A percentile compares a stretch with the other conserved stretches of the same genome.
phyloP scores from a whole-genome alignment of 2,797 vertebrate species.

The Fratercula arctica region DNA sequence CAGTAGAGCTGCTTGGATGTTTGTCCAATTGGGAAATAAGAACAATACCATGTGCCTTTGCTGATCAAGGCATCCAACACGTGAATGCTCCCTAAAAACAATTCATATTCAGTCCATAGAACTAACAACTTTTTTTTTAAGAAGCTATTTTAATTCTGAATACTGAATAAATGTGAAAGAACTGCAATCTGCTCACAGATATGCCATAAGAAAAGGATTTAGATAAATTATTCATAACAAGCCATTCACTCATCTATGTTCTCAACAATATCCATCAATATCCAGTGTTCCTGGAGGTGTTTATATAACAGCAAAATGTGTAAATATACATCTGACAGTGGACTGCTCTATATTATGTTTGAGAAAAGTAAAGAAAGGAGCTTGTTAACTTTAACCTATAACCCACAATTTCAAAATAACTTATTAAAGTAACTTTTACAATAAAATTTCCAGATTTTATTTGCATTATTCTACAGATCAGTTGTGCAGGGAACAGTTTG shows the following conservation, averaged over 20 bases:
- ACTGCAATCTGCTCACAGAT: background rate
- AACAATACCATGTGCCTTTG: background rate
- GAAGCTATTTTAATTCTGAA: background rate
- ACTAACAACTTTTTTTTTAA: background rate
- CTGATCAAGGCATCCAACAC: background rate
- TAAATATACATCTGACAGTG: background rate
- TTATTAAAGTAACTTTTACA: background rate
- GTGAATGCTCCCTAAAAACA: background rate
- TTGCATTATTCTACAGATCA: background rate
- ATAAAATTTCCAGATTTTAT: background rate
- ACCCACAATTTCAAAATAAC: background rate
- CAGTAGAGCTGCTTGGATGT: background rate
- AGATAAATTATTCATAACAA: conserved; percentile 19
- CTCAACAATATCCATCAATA: conserved; percentile 1
- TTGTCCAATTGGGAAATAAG: background rate
- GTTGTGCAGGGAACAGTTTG: background rate
- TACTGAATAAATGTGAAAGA: background rate
- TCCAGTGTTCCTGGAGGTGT: background rate
- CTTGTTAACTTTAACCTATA: background rate
- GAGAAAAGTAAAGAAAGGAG: background rate
- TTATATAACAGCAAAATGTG: background rate
- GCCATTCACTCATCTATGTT: background rate
- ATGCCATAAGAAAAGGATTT: background rate
- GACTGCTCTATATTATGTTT: background rate
- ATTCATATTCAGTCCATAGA: background rate